Conservation (phyloP, 2,113 vertebrate species). For the Otus sunia region DNA sequence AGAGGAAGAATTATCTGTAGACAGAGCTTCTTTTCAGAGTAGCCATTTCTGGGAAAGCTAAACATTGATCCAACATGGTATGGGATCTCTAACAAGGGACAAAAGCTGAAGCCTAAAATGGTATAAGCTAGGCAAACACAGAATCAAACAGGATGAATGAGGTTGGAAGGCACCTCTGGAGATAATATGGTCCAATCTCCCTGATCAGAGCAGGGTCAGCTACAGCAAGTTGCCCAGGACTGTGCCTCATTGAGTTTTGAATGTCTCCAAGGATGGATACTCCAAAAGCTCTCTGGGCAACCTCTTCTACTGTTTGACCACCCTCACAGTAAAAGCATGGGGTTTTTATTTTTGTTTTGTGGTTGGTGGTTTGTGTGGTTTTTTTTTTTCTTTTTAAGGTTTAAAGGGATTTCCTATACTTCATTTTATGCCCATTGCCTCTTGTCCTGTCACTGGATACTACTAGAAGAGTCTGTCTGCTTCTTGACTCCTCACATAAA, state of each 20-base stretch:
- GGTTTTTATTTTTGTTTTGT: not conserved
- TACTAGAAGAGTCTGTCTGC: not conserved
- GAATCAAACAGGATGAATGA: not conserved
- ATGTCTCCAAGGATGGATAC: not conserved
- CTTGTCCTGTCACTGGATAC: not conserved
- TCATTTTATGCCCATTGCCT: not conserved
- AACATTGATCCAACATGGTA: not conserved
- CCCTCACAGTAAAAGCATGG: not conserved
- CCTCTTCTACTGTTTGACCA: not conserved
- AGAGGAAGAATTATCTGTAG: not conserved
- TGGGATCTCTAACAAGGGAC: not conserved
- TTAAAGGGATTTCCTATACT: not conserved
- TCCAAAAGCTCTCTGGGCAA: not conserved
- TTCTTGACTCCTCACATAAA: not conserved
- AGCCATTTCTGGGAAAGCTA: not conserved
- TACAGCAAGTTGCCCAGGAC: not conserved
- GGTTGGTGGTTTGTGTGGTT: no score
- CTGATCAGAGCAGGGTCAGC: not conserved
- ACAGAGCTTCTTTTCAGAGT: not conserved
- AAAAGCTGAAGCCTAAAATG: not conserved
- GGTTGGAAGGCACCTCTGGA: not conserved
- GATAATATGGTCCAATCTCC: not conserved
- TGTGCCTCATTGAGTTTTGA: not conserved
- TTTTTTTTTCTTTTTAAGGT: not conserved
- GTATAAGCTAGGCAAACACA: not conserved